Base-by-base conservation (phyloP, 2,113 vertebrate species). In the Cryptotis parvus region DNA sequence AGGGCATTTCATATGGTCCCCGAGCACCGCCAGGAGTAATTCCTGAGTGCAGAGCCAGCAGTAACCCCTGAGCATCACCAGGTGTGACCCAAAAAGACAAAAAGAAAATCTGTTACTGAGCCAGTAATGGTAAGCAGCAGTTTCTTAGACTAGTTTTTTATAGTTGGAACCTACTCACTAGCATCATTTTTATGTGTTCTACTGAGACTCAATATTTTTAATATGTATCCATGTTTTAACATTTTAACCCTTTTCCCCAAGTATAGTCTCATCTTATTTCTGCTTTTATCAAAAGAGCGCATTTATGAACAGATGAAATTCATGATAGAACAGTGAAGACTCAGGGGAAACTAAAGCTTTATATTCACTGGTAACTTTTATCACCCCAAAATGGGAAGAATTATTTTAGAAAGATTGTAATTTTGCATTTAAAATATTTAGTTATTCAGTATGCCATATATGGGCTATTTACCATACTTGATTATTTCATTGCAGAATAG, bases 341-440 rank as follows among this genome's bases (percentile, higher is more conserved):
- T 73, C 82, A 0, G 11, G 45, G 74, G 52, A 89, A 80, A 72
- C 58, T 35, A 76, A 22, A 83, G 10, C 29, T 63, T 39, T 58
- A 39, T 66, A 55, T 87, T 89, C 12, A 76, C 12, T 90, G 63
- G 33, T 84, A 82, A 52, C 9, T 81, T 89, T 79, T 72, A 52
- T 90, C n/a, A 83, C 49, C 39, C n/a, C 66, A 45, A 95, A 66
- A 63, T 33, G 33, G 68, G 22, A 69, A 3, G 63, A 37, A 82
- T 55, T 95, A 73, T 70, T 55, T 27, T 86, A 12, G 14, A 39
- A 63, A n/a, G 27, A 66, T 70, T 86, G 69, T 14, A 22, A 82
- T 80, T 0, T 80, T 77, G 41, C 52, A 86, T 12, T 39, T 89
- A 63, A 93, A 93, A 55, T 79, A 27, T 41, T 88, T 6, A 72